phyloP scores from a whole-genome alignment of 1,140 invertebrate genomes.

The Papilio dardanus region DNA sequence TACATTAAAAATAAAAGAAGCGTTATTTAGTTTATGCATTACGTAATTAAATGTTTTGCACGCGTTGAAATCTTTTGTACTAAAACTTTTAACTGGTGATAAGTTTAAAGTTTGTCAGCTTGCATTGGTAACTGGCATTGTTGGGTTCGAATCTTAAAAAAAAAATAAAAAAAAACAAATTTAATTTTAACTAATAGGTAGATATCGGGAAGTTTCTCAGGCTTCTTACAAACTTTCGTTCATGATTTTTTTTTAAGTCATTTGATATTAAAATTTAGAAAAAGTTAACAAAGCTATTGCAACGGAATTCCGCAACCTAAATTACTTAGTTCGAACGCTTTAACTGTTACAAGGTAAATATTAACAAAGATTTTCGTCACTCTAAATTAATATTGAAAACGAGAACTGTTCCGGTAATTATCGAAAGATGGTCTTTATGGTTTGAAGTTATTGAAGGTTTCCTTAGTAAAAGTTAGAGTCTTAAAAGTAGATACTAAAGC shows the following conservation, averaged over 20 bases:
- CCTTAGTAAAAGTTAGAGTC: too few relatives aligned
- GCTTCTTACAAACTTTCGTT: background rate
- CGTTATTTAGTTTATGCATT: background rate
- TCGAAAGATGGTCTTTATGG: background rate
- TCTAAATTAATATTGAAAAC: constrained; percentile 1
- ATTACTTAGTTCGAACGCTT: constrained; percentile 10
- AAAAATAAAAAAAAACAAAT: too few relatives aligned
- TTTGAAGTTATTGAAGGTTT: background rate
- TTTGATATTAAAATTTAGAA: background rate
- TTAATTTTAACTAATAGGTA: too few relatives aligned
- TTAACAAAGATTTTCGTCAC: constrained; percentile 22
- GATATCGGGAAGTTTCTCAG: too few relatives aligned
- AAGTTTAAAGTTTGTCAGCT: background rate
- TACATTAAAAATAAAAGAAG: background rate
- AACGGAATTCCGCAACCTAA: constrained; percentile 2
- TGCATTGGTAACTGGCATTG: background rate
- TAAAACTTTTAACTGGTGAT: background rate
- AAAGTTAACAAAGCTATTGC: constrained; percentile 10
- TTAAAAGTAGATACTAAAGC: too few relatives aligned
- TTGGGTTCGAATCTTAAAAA: background rate
- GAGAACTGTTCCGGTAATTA: constrained; percentile 17
- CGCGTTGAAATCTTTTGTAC: constrained; percentile 9
- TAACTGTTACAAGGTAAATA: constrained; percentile 16
- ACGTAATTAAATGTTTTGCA: too few relatives aligned
- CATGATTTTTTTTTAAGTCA: background rate